phyloP scores from a whole-genome alignment of 2,113 vertebrate species.

The Forbesichthys agassizii region DNA sequence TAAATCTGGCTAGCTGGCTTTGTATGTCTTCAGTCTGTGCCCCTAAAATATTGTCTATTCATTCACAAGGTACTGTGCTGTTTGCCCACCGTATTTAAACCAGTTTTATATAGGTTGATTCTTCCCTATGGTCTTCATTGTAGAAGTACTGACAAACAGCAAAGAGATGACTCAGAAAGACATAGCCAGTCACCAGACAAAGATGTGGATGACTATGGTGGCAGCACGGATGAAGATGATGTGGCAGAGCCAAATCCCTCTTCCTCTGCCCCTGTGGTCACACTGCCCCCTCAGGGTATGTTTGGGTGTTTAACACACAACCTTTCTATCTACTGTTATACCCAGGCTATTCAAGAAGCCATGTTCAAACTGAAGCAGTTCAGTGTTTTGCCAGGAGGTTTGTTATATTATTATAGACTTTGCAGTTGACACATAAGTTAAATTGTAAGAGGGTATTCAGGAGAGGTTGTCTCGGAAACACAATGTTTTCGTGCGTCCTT shows the following conservation, averaged over 20 bases:
- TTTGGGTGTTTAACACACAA: too few species aligned
- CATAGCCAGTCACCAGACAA: neutral
- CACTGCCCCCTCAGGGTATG: slow-evolving; percentile 17
- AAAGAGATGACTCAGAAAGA: neutral
- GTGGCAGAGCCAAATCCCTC: slow-evolving; percentile 13
- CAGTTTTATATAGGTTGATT: neutral
- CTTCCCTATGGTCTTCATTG: neutral
- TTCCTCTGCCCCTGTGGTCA: neutral
- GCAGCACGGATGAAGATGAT: slow-evolving; percentile 69
- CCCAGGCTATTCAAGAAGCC: neutral
- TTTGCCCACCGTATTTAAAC: neutral
- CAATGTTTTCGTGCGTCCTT: slow-evolving; percentile 26
- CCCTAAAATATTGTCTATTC: too few species aligned
- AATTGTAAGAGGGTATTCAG: neutral
- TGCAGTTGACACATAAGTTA: neutral
- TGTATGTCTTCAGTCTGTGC: too few species aligned
- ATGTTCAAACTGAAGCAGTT: neutral
- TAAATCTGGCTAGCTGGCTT: too few species aligned
- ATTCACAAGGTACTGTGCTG: too few species aligned
- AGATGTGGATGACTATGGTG: slow-evolving; percentile 65
- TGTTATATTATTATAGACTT: neutral
- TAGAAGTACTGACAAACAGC: slow-evolving; percentile 23
- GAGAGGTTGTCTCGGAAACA: slow-evolving; percentile 27
- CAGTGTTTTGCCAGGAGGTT: neutral
- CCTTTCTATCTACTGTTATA: too few species aligned